phyloP scores from a whole-genome alignment of 2,888 invertebrate species.

The Drosophila putrida region DNA sequence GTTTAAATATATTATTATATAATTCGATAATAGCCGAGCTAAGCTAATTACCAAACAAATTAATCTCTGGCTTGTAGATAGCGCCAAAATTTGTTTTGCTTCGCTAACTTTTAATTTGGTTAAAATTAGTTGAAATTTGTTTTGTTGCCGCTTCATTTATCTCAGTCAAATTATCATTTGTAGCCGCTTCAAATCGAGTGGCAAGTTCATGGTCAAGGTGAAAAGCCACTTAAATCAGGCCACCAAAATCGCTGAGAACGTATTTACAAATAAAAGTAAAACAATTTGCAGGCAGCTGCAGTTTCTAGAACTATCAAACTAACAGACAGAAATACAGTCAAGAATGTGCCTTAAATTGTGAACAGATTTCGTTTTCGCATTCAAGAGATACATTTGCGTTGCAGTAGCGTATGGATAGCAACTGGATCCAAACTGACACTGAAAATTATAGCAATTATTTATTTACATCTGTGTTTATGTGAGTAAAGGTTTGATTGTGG shows the following conservation, averaged over 20 bases:
- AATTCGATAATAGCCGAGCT: slow-evolving; percentile 8
- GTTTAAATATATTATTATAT: neutral
- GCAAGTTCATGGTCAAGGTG: slow-evolving; percentile 75
- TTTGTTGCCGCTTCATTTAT: slow-evolving; percentile 20
- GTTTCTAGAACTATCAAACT: slow-evolving; percentile 38
- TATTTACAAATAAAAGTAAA: slow-evolving; percentile 25
- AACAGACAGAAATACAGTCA: slow-evolving; percentile 35
- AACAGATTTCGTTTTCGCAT: slow-evolving; percentile 28
- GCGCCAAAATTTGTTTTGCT: slow-evolving; percentile 2
- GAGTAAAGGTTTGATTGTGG: slow-evolving; percentile 2
- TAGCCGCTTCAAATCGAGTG: slow-evolving; percentile 5
- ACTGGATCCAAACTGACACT: slow-evolving; percentile 64
- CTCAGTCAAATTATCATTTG: neutral
- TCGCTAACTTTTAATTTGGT: slow-evolving; percentile 15
- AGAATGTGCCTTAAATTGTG: slow-evolving; percentile 49
- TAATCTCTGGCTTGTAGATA: slow-evolving; percentile 7
- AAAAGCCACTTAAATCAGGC: slow-evolving; percentile 22
- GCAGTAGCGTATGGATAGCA: slow-evolving; percentile 38
- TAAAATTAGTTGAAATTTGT: slow-evolving; percentile 10
- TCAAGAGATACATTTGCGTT: slow-evolving; percentile 45
- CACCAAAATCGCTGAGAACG: slow-evolving; percentile 21
- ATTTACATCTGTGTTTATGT: neutral
- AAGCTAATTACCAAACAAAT: slow-evolving; percentile 1
- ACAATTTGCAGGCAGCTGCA: slow-evolving; percentile 36
- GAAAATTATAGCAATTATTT: slow-evolving; percentile 67